Evolutionary conservation across 2,888 invertebrate genomes (phyloP), one percentile per base, ranked within the genome.

Genomic region (Agrotis puta): DNA sequence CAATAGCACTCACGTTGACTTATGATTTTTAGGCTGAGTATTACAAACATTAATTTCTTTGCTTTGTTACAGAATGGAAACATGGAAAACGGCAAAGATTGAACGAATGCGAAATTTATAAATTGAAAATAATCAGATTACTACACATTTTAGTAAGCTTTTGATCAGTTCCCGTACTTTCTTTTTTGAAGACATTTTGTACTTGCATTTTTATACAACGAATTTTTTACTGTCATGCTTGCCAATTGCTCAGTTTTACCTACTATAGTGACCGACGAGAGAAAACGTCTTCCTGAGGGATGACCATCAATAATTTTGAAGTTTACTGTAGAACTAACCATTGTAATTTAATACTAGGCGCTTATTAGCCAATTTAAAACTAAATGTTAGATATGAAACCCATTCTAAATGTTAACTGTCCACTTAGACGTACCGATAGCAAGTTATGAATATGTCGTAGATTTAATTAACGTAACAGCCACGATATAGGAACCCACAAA

Each of bases 31-130:
- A 33, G 2, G 7, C 0, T 9, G 9, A 33, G 33, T 33, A 33
- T 33, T 33, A 9, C 33, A 1, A 3, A 33, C 11, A 11, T 39
- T 39, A 11, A 11, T 11, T 39, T 39, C n/a, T 22, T 54, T 24
- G 53, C 43, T 82, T 89, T 88, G 64, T 92, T 92, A 68, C 92
- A 92, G 92, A 92, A 92, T 71, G 95, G 94, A 62, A 93, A 91
- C 85, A 90, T 95, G 84, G 92, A 94, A 74, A 95, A 95, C 66
- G 95, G 95, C 67, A 92, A 94, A 79, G 88, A 92, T 81, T 94
- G 81, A 75, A 79, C 65, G 16, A 22, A n/a, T 53, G 64, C 33
- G 50, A 71, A 68, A 53, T 47, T 27, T 57, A 6, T 27, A 68
- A 59, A n/a, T 27, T 67, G 64, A 68, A 71, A 54, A 47, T 57